phyloP scores from a whole-genome alignment of 2,113 vertebrate species.

The Chaetorhynchus papuensis region DNA sequence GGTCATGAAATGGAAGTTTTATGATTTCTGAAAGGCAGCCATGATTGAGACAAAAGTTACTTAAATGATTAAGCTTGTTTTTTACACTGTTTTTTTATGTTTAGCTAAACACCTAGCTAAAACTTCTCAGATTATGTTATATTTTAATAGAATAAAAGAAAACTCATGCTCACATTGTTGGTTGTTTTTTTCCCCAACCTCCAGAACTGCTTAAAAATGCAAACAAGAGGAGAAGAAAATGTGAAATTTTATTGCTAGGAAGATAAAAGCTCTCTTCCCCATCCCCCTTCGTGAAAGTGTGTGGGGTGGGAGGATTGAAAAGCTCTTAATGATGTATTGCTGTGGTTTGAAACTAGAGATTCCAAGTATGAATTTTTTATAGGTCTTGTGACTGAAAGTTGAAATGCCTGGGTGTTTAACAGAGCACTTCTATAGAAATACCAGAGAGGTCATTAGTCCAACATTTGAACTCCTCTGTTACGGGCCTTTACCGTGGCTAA shows the following conservation, averaged over 20 bases:
- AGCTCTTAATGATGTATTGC: conserved; percentile 35
- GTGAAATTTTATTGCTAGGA: neutral
- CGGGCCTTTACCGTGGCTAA: neutral
- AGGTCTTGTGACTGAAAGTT: conserved; percentile 42
- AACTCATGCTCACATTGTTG: neutral
- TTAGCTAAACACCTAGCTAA: neutral
- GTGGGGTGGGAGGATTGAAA: conserved; percentile 24
- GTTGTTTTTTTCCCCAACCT: neutral
- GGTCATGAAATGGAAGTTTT: neutral
- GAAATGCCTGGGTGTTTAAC: conserved; percentile 52
- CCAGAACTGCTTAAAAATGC: neutral
- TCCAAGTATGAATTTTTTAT: conserved; percentile 62
- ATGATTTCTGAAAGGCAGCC: neutral
- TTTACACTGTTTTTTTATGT: neutral
- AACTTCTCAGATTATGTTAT: neutral
- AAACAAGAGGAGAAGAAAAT: neutral
- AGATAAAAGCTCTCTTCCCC: neutral
- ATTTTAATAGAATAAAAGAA: neutral
- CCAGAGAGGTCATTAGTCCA: conserved; percentile 24
- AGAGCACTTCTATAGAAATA: conserved; percentile 19
- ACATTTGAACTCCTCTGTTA: neutral
- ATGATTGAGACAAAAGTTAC: neutral
- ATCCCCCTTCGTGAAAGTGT: neutral
- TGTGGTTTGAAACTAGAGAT: conserved; percentile 55
- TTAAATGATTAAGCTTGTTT: neutral